A percentile compares a stretch with the other conserved stretches of the same genome.
These are phyloP conservation scores for Latrodectus elegans DNA, from an alignment of 2,888 invertebrate species.

Conservation along the genomic window DNA sequence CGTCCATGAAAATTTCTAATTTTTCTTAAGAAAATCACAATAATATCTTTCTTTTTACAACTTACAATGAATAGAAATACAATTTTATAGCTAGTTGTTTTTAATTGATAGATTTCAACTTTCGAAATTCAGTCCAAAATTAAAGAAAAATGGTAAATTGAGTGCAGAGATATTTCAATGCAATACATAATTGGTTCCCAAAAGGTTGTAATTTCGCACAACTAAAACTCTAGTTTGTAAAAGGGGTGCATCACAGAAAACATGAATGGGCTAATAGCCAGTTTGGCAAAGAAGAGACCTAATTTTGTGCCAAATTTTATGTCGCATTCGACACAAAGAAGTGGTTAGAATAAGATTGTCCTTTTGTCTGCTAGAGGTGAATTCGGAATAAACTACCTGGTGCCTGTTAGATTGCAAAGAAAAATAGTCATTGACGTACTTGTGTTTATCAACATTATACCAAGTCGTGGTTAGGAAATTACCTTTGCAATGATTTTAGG, in stretches of 20 bases:
- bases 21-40: too few relatives aligned
- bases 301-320: conserved; percentile 48
- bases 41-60: too few relatives aligned
- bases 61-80: too few relatives aligned
- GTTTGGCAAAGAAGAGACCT: conserved; percentile 42
- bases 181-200: background rate
- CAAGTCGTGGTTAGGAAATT: background rate
- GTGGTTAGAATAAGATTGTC: conserved; percentile 45
- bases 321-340: conserved; percentile 62
- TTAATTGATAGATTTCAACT: too few relatives aligned
- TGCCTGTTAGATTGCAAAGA: conserved; percentile 33
- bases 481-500: too few relatives aligned
- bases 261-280: conserved; percentile 43
- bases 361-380: conserved; percentile 64
- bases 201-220: background rate
- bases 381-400: conserved; percentile 14
- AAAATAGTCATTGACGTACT: conserved; percentile 1
- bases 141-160: too few relatives aligned
- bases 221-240: background rate
- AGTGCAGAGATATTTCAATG: background rate
- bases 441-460: conserved; percentile 49
- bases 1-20: too few relatives aligned
- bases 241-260: background rate
- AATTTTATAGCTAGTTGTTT: too few relatives aligned
- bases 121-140: too few relatives aligned